These are phyloP conservation scores for Myzus persicae DNA, from an alignment of 1,140 invertebrate genomes.

Conservation along the genomic window DNA sequence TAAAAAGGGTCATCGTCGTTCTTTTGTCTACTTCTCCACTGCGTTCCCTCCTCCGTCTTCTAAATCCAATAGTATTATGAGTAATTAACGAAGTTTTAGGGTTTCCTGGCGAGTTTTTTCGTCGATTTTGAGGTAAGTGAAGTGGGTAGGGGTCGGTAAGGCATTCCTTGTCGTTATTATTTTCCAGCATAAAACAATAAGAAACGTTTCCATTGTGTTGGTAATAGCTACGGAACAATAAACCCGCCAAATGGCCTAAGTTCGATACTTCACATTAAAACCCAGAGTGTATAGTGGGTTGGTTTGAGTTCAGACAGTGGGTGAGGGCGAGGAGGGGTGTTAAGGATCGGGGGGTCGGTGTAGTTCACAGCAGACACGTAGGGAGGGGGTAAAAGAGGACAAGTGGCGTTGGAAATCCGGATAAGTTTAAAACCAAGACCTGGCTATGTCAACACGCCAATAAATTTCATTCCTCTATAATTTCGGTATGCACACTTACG, in stretches of 20 bases:
- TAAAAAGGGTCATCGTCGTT: not conserved
- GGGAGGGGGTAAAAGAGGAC: too few relatives aligned
- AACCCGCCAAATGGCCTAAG: conserved; percentile 51
- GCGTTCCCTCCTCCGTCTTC: not conserved
- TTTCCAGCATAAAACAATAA: conserved; percentile 54
- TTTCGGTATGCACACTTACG: not conserved
- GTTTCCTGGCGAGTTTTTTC: conserved; percentile 33
- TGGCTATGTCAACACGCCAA: conserved; percentile 17
- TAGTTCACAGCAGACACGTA: not conserved
- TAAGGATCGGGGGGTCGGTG: not conserved
- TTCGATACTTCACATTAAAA: conserved; percentile 52
- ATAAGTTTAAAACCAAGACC: conserved; percentile 34
- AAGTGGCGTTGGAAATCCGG: not conserved
- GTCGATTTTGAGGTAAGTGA: not conserved
- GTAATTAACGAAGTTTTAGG: conserved; percentile 55
- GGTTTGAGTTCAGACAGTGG: not conserved
- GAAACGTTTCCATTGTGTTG: conserved; percentile 44
- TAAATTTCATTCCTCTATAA: conserved; percentile 11
- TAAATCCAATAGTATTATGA: conserved; percentile 33
- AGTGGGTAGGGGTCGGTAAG: not conserved
- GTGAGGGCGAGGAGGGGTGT: too few relatives aligned
- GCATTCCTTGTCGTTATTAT: conserved; percentile 34
- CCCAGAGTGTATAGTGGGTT: not conserved
- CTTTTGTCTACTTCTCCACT: too few relatives aligned
- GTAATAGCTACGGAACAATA: conserved; percentile 52